A percentile compares a stretch with the other conserved stretches of the same genome.
phyloP scores from a whole-genome alignment of 1,140 invertebrate species.

The Calliphora vicina region DNA sequence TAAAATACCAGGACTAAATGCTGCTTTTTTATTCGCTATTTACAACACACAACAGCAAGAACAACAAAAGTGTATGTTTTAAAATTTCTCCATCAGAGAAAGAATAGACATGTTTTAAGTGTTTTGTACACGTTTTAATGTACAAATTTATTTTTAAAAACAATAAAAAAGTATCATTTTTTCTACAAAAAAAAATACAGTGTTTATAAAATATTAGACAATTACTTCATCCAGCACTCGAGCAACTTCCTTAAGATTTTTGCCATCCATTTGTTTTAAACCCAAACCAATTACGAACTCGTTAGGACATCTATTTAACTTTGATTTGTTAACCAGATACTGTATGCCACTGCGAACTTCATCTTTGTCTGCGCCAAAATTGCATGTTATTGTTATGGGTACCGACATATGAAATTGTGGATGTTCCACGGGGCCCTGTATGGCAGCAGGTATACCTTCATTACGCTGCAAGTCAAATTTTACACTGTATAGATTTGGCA shows the following conservation, averaged over 20 bases:
- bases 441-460: conserved; percentile 36
- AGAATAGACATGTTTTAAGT: conserved; percentile 9
- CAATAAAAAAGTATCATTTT: conserved; percentile 52
- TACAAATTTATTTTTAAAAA: conserved; percentile 47
- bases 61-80: background rate
- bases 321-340: conserved; percentile 53
- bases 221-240: conserved; percentile 44
- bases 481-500: conserved; percentile 53
- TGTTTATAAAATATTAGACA: conserved; percentile 39
- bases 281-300: conserved; percentile 53
- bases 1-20: conserved; percentile 35
- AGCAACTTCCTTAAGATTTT: conserved; percentile 47
- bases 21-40: conserved; percentile 25
- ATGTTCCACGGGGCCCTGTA: conserved; percentile 45
- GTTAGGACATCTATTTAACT: conserved; percentile 47
- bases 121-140: conserved; percentile 60
- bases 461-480: conserved; percentile 49
- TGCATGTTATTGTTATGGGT: conserved; percentile 49
- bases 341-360: conserved; percentile 56
- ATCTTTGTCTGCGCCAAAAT: conserved; percentile 48
- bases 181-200: conserved; percentile 27
- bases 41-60: too few species aligned
- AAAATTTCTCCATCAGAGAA: background rate
- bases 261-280: conserved; percentile 47
- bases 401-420: conserved; percentile 50